Evolutionary conservation across 2,888 invertebrate species (phyloP), one percentile per base, ranked within the genome.

Genomic region (Sabellastarte sp.): DNA sequence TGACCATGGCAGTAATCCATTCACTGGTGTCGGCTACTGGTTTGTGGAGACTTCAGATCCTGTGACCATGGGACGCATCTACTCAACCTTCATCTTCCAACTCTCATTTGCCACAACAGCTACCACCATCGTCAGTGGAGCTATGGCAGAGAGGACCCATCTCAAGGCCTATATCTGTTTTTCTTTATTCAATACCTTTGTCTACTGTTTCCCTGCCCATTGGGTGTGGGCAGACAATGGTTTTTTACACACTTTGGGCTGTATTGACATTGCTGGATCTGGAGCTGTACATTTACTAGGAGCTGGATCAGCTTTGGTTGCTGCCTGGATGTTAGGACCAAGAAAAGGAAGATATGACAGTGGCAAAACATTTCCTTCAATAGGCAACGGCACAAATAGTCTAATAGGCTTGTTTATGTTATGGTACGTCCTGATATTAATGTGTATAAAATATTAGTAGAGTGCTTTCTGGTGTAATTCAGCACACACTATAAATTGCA

Each of bases 211-310:
- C 66, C 95, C 95, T 0, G 95, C 95, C 0, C 77, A 77, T 60
- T 82, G 81, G 81, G 68, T 79, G 3, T 84, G 84, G 84, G 79
- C 76, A 10, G 33, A 32, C 3, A 24, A 52, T 2, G 64, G 64
- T 10, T 64, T 59, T 31, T 58, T 63, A 60, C 68, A 71, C 50
- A 68, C 71, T 41, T 10, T 95, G 76, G 95, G 95, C 0, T 93
- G 90, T 1, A 92, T 95, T 0, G 95, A 95, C 80, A 94, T 95
- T 61, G 95, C 95, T 0, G 95, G 95, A 91, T 93, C 78, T 4
- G 79, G 78, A 51, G 76, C 78, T 5, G 95, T 95, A 0, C 95
- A 95, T 86, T 87, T 95, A 53, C 90, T 94, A 66, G 94, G 93
- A 83, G 88, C 88, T 31, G 76, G 84, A 57, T 87, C 90, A 74